Percentiles rank a stretch among this genome's conserved stretches.
These are phyloP conservation scores for Candidula unifasciata DNA, from an alignment of 2,888 invertebrate genomes.

Conservation along the genomic window DNA sequence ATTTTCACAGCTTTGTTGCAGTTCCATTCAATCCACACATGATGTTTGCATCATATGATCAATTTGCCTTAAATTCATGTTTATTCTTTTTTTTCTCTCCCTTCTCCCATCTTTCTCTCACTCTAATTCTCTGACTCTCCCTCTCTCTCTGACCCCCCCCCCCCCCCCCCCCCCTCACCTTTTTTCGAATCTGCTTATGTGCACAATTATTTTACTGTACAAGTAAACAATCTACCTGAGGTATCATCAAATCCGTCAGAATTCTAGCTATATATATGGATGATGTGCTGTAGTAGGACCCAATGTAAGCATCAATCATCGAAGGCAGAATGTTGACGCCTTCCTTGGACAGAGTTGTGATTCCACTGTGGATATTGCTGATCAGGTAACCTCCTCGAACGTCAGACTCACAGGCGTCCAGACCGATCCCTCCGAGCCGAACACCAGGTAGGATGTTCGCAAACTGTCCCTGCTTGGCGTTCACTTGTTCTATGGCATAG, in stretches of 20 bases:
- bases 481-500: conserved; percentile 72
- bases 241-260: conserved; percentile 67
- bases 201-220: too few species aligned
- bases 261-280: conserved; percentile 69
- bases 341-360: conserved; percentile 59
- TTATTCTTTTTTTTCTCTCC: too few species aligned
- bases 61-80: too few species aligned
- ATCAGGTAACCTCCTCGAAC: conserved; percentile 71
- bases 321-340: conserved; percentile 59
- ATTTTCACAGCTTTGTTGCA: too few species aligned
- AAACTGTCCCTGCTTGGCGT: conserved; percentile 70
- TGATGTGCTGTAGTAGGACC: conserved; percentile 66
- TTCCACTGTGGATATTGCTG: conserved; percentile 72
- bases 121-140: too few species aligned
- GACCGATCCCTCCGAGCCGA: conserved; percentile 70
- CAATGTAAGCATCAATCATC: conserved; percentile 71
- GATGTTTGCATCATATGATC: too few species aligned
- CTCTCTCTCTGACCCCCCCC: too few species aligned
- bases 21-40: too few species aligned
- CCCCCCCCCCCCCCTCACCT: too few species aligned
- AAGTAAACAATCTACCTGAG: conserved; percentile 52
- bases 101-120: too few species aligned
- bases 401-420: conserved; percentile 72
- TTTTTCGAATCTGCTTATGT: too few species aligned
- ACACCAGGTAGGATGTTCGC: conserved; percentile 65